Evolutionary conservation across 2,888 invertebrate species (phyloP), one percentile per base, ranked within the genome.

Genomic region (Tricholauxania praeusta): DNA sequence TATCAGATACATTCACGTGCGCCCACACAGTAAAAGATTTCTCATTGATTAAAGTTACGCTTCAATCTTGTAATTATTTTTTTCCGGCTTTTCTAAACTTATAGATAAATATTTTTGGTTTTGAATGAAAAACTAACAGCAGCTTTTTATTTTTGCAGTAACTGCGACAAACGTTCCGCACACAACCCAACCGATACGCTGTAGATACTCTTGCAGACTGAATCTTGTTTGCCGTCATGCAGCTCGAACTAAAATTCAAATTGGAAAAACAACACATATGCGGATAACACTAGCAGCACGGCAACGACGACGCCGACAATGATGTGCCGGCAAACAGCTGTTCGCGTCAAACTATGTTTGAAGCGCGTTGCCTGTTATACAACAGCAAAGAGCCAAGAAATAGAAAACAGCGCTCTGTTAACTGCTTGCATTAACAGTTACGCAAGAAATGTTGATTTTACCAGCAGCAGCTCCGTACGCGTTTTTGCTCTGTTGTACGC

Each of bases 171-270:
- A 76, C 78, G 75, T 63, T 64, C 66, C 47, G 74, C 73, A 74
- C 65, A 66, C 66, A 52, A 76, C 67, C 75, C 74, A 77, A 80
- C 79, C 79, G 75, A 78, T 79, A 76, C 81, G 78, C 73, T 82
- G 80, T 79, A 81, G 78, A 76, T 77, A 76, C 80, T 79, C 72
- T 80, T 81, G 79, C 82, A 79, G 79, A 84, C 84, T 84, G 79
- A 72, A 51, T 73, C 68, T 53, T 76, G 39, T n/a, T 19, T 28
- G 15, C 63, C 12, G 39, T 60, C 32, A n/a, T 32, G 14, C 47
- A 14, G 60, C 32, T 71, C 63, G 71, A 17, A 32, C 60, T 70
- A 2, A 73, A 75, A 66, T 75, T 71, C 75, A 53, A 71, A 75
- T 71, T 71, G 71, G 67, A 60, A 72, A 62, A 66, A 47, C 49